Evolutionary conservation across 2,797 vertebrate genomes (phyloP), one percentile per base, ranked within the genome.

Genomic region (Nannoperca australis): DNA sequence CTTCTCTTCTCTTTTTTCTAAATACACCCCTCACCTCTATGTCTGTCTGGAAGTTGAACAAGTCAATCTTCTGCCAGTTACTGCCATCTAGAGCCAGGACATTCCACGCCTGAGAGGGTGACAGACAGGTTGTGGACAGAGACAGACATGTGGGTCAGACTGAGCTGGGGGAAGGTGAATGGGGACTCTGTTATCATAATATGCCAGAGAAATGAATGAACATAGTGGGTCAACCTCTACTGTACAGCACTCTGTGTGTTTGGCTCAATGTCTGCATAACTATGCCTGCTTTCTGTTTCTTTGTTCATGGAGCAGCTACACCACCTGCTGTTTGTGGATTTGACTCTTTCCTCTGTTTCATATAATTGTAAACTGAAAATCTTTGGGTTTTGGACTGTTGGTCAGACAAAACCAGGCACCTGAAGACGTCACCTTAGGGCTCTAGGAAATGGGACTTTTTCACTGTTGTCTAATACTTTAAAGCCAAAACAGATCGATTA

Each of bases 21-120:
- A 72, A 51, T 32, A 24, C 66, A 56, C 20, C 5, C n/a, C 90
- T 95, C 89, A 99, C 97, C 97, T 99, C 97, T 81, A 99, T 97
- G 89, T 99, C 97, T 10, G 97, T 98, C 79, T 99, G 97, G 84
- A 99, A 99, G 95, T 98, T 98, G 93, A 99, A 99, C 78, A 99
- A 94, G 91, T 99, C 97, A 83, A 98, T 97, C 93, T 97, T 97
- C 92, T 99, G 97, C 97, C 97, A 99, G 90, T 99, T 99, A 93
- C 97, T 99, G 92, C 97, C 97, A 92, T 99, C 97, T 75, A 99
- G 92, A 60, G 97, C 97, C 91, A 99, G 94, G 90, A 99, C 93
- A 83, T 99, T 98, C 97, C 97, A 99, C 50, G 97, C 96, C 97
- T 99, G 89, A 81, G 74, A 84, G 56, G 27, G 65, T 47, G 63